phyloP scores from a whole-genome alignment of 2,888 invertebrate species.

The Lithophane socia region DNA sequence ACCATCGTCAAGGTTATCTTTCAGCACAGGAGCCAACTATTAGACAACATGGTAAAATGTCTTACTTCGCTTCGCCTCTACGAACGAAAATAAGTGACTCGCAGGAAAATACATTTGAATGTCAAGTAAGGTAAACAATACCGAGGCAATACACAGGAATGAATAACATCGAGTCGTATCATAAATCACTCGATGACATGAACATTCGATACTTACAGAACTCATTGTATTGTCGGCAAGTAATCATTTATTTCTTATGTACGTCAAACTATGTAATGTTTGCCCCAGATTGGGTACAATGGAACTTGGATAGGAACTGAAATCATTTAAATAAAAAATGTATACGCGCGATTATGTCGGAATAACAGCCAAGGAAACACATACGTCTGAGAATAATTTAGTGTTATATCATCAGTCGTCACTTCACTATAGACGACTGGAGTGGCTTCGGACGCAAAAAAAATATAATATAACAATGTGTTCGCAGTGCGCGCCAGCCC shows the following conservation, averaged over 20 bases:
- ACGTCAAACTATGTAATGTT: slow-evolving; percentile 63
- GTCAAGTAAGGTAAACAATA: slow-evolving; percentile 65
- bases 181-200: slow-evolving; percentile 64
- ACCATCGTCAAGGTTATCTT: background rate
- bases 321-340: slow-evolving; percentile 59
- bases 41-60: background rate
- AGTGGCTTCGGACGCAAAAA: background rate
- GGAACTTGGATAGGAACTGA: slow-evolving; percentile 48
- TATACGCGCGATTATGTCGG: slow-evolving; percentile 52
- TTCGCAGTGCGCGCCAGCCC: slow-evolving; percentile 68
- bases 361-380: slow-evolving; percentile 7
- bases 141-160: slow-evolving; percentile 60
- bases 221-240: slow-evolving; percentile 61
- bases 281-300: slow-evolving; percentile 63
- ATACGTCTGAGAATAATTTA: slow-evolving; percentile 1
- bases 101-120: slow-evolving; percentile 54
- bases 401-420: background rate
- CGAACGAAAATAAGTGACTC: slow-evolving; percentile 39
- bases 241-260: slow-evolving; percentile 68
- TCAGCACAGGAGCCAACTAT: background rate
- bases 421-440: too few relatives aligned
- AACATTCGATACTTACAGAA: slow-evolving; percentile 63
- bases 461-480: background rate
- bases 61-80: background rate
- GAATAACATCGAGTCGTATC: slow-evolving; percentile 54